A percentile compares a stretch with the other conserved stretches of the same genome.
Evolutionary conservation across 2,888 invertebrate genomes (phyloP).

Genomic region (Slavum lentiscoides): DNA sequence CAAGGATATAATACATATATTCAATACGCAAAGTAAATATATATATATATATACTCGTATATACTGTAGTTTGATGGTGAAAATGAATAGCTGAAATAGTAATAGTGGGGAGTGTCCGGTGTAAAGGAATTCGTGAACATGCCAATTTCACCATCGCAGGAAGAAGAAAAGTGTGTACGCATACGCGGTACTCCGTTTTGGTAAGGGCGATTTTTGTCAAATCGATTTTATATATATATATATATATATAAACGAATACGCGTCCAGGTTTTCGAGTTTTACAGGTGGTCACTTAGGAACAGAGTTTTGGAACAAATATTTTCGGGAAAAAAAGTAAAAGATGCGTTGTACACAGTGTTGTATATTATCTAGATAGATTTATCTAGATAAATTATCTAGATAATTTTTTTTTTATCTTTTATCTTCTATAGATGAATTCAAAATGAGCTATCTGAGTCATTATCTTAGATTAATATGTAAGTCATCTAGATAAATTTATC

Average conservation of each 20-base stretch:
- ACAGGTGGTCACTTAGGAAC: constrained; percentile 47
- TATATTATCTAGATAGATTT: too few relatives aligned
- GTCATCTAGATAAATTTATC: too few relatives aligned
- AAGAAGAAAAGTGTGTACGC: background rate
- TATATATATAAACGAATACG: too few relatives aligned
- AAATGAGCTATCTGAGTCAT: too few relatives aligned
- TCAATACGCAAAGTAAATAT: background rate
- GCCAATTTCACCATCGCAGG: constrained; percentile 16
- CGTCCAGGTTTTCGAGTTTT: background rate
- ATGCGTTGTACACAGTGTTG: background rate
- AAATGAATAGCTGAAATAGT: constrained; percentile 6
- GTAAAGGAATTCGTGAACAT: constrained; percentile 39
- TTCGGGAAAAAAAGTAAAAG: background rate
- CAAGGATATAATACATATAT: constrained; percentile 14
- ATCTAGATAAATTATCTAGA: too few relatives aligned
- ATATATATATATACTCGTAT: background rate
- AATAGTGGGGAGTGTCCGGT: constrained; percentile 1
- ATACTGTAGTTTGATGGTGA: constrained; percentile 14
- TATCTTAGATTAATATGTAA: too few relatives aligned
- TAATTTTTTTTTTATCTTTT: too few relatives aligned
- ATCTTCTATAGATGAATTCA: too few relatives aligned
- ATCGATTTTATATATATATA: constrained; percentile 12
- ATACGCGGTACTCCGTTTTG: background rate
- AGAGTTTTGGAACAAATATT: constrained; percentile 38
- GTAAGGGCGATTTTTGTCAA: constrained; percentile 17